Percentiles rank a stretch among this genome's conserved stretches.
Evolutionary conservation across 37 sponge, comb jelly and placozoan genomes (phyloP).

Genomic region (Halisarca cf. caerulea): DNA sequence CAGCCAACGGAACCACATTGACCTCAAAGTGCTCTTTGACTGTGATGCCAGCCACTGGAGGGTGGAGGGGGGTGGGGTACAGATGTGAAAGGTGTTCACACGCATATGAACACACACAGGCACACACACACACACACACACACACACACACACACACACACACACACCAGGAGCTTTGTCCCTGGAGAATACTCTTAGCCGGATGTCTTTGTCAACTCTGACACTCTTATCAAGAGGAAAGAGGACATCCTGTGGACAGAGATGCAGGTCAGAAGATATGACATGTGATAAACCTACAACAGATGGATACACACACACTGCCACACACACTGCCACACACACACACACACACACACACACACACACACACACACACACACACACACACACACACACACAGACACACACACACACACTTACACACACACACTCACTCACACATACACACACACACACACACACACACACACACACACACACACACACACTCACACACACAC

Average conservation of each 20-base stretch:
- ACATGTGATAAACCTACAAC: no score
- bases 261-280: no score
- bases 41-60: slow-evolving; percentile 89
- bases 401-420: no score
- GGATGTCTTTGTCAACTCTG: slow-evolving; percentile 77
- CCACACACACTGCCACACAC: no score
- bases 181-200: slow-evolving; percentile 70
- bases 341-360: background rate
- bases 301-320: background rate
- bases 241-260: slow-evolving; percentile 59
- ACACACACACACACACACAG: background rate
- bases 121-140: background rate
- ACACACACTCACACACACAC: background rate
- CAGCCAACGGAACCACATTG: slow-evolving; percentile 90
- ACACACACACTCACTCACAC: no score
- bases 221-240: slow-evolving; percentile 67
- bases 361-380: slow-evolving; percentile 42
- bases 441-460: background rate
- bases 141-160: background rate
- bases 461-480: slow-evolving; percentile 39
- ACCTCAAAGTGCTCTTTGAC: slow-evolving; percentile 95
- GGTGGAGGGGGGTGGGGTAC: no score
- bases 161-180: slow-evolving; percentile 73
- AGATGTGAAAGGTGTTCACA: no score
- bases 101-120: background rate